Evolutionary conservation across 2,888 invertebrate species (phyloP).

Genomic region (Euphydryas editha): DNA sequence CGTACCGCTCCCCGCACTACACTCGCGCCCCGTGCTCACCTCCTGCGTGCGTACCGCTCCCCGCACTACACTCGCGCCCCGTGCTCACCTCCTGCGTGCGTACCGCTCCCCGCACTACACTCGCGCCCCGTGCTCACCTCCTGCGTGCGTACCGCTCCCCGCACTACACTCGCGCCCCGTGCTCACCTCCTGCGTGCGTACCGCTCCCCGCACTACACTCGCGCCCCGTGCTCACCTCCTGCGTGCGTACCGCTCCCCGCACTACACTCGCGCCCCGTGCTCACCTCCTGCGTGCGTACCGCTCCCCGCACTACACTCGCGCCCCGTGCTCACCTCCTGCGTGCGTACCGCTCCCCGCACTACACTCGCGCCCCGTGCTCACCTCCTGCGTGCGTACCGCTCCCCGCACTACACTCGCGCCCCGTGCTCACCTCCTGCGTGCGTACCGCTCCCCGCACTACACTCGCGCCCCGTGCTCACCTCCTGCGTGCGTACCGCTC

Average conservation of each 20-base stretch:
- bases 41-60: constrained; percentile 85
- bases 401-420: no score
- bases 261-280: not conserved
- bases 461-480: no score
- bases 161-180: no score
- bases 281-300: not conserved
- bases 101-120: constrained; percentile 48
- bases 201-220: not conserved
- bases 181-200: not conserved
- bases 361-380: not conserved
- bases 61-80: constrained; percentile 97
- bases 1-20: constrained; percentile 53
- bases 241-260: not conserved
- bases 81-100: constrained; percentile 96
- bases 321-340: not conserved
- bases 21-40: constrained; percentile 69
- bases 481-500: no score
- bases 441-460: no score
- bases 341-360: not conserved
- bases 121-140: not conserved
- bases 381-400: no score
- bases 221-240: no score
- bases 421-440: not conserved
- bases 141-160: no score
- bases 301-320: not conserved